These are phyloP conservation scores for Urocolius indicus DNA, from an alignment of 2,113 vertebrate genomes.

Conservation along the genomic window DNA sequence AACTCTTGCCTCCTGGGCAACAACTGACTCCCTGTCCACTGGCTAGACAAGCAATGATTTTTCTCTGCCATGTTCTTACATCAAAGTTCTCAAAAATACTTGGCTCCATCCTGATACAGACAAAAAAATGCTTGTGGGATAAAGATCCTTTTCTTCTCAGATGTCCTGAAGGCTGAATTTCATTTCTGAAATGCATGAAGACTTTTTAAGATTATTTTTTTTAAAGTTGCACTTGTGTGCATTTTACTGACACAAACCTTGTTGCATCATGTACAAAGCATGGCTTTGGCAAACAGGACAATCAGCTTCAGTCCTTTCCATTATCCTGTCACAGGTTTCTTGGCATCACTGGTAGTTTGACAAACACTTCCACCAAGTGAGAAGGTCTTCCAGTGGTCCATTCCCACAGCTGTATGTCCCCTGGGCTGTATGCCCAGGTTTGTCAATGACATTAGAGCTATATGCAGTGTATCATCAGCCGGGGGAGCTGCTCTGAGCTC, in stretches of 20 bases:
- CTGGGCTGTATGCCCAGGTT: background rate
- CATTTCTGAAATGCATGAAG: background rate
- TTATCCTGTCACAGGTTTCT: background rate
- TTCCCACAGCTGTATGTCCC: background rate
- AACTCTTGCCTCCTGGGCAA: background rate
- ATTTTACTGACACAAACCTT: background rate
- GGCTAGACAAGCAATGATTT: background rate
- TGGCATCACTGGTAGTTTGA: background rate
- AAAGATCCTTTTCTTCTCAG: background rate
- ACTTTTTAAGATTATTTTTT: background rate
- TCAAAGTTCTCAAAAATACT: background rate
- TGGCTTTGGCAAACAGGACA: background rate
- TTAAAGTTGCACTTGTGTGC: accelerated
- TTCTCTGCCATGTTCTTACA: background rate
- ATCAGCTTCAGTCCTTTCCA: background rate
- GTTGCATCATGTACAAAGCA: background rate
- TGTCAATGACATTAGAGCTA: background rate
- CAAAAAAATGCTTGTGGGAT: background rate
- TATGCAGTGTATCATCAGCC: background rate
- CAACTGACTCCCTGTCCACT: background rate
- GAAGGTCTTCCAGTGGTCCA: accelerated
- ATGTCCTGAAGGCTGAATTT: background rate
- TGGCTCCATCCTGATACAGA: background rate
- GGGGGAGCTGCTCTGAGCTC: background rate
- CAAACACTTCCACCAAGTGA: background rate